Evolutionary conservation across 1,140 invertebrate genomes (phyloP).

Genomic region (Formica selysi): DNA sequence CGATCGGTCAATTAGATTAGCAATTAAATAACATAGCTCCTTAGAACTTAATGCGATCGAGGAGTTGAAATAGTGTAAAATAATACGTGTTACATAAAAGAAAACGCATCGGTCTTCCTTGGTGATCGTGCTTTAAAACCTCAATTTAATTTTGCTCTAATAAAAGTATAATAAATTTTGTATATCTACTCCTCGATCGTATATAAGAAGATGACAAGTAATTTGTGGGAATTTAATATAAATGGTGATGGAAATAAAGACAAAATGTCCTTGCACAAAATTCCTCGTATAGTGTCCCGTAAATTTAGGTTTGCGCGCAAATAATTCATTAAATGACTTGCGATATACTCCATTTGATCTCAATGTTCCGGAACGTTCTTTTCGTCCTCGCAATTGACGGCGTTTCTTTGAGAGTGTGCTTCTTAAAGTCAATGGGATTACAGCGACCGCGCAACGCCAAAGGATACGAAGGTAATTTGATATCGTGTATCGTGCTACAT

Average conservation of each 20-base stretch:
- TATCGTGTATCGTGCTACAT: conserved; percentile 63
- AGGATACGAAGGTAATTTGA: conserved; percentile 70
- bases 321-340: conserved; percentile 70
- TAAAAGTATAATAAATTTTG: not conserved
- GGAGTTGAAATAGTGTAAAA: not conserved
- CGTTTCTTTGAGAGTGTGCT: conserved; percentile 65
- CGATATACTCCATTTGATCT: conserved; percentile 59
- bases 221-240: conserved; percentile 23
- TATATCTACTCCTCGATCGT: not conserved
- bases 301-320: conserved; percentile 67
- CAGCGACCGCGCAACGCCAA: conserved; percentile 67
- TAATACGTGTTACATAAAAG: not conserved
- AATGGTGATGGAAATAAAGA: conserved; percentile 37
- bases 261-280: conserved; percentile 22
- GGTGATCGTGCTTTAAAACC: not conserved
- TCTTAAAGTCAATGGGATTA: conserved; percentile 72
- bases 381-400: conserved; percentile 54
- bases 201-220: not conserved
- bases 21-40: not conserved
- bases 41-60: conserved; percentile 12
- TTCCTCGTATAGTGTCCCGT: not conserved
- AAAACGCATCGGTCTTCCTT: not conserved
- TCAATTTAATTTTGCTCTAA: not conserved
- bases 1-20: not conserved
- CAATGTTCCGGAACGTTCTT: conserved; percentile 54